These are phyloP conservation scores for Geodia barretti DNA, from an alignment of 37 sponge, comb jelly and placozoan genomes.

Conservation along the genomic window DNA sequence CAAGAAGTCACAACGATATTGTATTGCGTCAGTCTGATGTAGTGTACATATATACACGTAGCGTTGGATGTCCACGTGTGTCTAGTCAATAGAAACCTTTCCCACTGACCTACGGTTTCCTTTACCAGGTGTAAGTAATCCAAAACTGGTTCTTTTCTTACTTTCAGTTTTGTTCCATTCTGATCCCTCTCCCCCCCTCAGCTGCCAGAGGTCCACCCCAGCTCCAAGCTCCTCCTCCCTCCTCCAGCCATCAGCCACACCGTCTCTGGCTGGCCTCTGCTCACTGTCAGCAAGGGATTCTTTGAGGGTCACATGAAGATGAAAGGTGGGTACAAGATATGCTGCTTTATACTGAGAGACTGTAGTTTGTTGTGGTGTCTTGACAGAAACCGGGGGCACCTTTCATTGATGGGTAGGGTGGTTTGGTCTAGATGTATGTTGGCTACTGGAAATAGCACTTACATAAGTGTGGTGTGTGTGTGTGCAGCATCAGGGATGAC, in stretches of 20 bases:
- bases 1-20: too few species aligned
- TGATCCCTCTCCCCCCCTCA: too few species aligned
- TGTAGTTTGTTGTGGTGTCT: background rate
- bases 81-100: too few species aligned
- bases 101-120: too few species aligned
- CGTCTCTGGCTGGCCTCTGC: slow-evolving; percentile 92
- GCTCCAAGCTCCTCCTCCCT: slow-evolving; percentile 85
- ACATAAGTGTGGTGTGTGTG: too few species aligned
- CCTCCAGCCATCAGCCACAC: slow-evolving; percentile 76
- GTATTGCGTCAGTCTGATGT: too few species aligned
- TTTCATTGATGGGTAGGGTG: background rate
- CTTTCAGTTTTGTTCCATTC: too few species aligned
- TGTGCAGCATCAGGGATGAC: slow-evolving; percentile 12
- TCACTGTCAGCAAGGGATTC: slow-evolving; percentile 91
- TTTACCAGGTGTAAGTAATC: too few species aligned
- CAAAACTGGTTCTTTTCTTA: too few species aligned
- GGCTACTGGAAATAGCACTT: background rate
- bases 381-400: background rate
- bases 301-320: slow-evolving; percentile 73
- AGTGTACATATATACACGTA: too few species aligned
- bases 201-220: slow-evolving; percentile 75
- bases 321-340: too few species aligned
- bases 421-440: background rate
- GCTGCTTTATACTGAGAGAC: background rate
- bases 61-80: too few species aligned